Base-by-base conservation (phyloP, 2,888 invertebrate genomes). In the Thera obeliscata region DNA sequence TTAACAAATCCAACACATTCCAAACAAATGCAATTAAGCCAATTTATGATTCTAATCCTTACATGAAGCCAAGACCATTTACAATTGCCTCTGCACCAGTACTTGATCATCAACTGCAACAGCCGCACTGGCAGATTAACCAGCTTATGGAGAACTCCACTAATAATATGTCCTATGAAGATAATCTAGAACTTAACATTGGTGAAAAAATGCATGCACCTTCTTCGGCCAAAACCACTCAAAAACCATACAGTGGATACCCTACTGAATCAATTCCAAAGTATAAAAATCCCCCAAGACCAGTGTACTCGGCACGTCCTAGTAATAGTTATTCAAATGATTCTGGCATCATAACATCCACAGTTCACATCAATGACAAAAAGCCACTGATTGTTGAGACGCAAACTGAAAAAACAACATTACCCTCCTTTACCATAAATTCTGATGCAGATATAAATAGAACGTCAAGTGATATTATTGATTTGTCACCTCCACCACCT, bases 51-150 rank as follows among this genome's bases (percentile, higher is more conserved):
- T 80, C 80, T 22, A 84, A 85, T 72, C 72, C 81, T 2, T 83
- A 86, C 59, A 83, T 82, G 77, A 89, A 87, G 74, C 94, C 94
- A 9, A 87, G 92, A 72, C 94, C 94, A 8, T 94, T 94, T 75
- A 87, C 90, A 36, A 77, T 88, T 2, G 88, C 86, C 65, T 84
- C 84, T 41, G 74, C 82, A 5, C 78, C 83, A 11, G 86, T 89
- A 11, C 81, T 93, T 43, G 93, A 93, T 70, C 90, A 92, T 77
- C 93, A 93, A 73, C 73, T 93, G 52, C 93, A 93, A 68, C 92
- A 93, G 76, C 93, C 93, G 9, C 93, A 93, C 74, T 93, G 93
- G 93, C 93, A 93, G 75, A 93, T 93, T 35, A 93, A 93, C 76
- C 87, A 93, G 64, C 80, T 93, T 70, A 78, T 91, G 79, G 91